A percentile compares a stretch with the other conserved stretches of the same genome.
These are phyloP conservation scores for Archivesica marissinica DNA, from an alignment of 1,140 invertebrate species.

Conservation along the genomic window DNA sequence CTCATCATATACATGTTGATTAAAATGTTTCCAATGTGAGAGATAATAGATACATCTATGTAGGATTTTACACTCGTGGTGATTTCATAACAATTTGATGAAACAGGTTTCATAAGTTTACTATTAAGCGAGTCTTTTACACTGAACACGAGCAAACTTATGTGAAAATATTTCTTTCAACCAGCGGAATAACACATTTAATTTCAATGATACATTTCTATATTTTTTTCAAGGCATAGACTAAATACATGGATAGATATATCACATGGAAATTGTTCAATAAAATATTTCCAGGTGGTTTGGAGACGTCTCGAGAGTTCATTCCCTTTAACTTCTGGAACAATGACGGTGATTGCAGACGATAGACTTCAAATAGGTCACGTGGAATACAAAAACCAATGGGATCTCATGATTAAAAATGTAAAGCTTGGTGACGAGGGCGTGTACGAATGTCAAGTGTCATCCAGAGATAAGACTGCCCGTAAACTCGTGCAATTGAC, in stretches of 20 bases:
- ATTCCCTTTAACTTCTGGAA: conserved; percentile 72
- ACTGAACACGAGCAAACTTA: not conserved
- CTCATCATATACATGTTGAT: too few relatives aligned
- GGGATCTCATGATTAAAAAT: conserved; percentile 75
- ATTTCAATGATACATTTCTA: too few relatives aligned
- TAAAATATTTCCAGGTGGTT: conserved; percentile 74
- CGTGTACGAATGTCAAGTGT: conserved; percentile 75
- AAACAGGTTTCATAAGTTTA: too few relatives aligned
- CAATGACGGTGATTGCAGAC: conserved; percentile 70
- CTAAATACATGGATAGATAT: too few relatives aligned
- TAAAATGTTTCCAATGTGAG: too few relatives aligned
- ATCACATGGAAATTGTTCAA: too few relatives aligned
- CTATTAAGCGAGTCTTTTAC: not conserved
- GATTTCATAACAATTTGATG: too few relatives aligned
- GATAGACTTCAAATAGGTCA: conserved; percentile 67
- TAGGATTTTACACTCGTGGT: too few relatives aligned
- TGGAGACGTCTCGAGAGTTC: conserved; percentile 71
- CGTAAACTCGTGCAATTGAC: conserved; percentile 66
- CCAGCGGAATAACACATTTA: too few relatives aligned
- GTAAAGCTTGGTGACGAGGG: conserved; percentile 71
- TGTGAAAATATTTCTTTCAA: too few relatives aligned
- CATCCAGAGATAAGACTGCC: conserved; percentile 65
- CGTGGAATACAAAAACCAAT: conserved; percentile 65
- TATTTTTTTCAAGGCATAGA: not conserved
- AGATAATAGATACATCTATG: too few relatives aligned